Evolutionary conservation across 2,888 invertebrate genomes (phyloP).

Genomic region (Trissolcus brochymenae): DNA sequence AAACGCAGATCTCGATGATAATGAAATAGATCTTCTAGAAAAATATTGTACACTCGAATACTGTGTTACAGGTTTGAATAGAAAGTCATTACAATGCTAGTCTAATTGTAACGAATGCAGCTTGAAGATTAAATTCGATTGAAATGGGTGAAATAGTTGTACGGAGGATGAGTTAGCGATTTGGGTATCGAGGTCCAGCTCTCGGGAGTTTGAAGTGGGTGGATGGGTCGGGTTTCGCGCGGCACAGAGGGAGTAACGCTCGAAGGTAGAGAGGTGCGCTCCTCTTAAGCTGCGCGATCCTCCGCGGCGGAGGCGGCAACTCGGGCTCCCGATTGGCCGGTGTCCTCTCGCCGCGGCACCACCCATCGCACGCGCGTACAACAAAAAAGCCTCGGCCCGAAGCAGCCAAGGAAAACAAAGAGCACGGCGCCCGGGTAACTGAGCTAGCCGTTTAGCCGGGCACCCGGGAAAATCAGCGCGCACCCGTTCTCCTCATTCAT

Average conservation of each 20-base stretch:
- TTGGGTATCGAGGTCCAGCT: constrained; percentile 27
- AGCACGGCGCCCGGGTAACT: constrained; percentile 46
- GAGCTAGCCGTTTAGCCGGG: constrained; percentile 25
- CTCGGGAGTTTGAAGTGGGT: constrained; percentile 19
- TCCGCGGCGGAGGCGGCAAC: constrained; percentile 50
- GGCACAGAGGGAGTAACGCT: constrained; percentile 31
- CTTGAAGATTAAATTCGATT: constrained; percentile 43
- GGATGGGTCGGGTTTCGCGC: constrained; percentile 42
- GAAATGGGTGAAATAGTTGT: constrained; percentile 53
- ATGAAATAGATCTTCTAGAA: too few species aligned
- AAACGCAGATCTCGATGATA: too few species aligned
- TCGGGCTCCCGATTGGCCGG: constrained; percentile 51
- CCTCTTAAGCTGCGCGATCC: constrained; percentile 46
- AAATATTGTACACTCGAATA: too few species aligned
- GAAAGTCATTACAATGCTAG: background rate
- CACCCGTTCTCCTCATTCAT: constrained; percentile 24
- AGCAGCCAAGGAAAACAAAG: constrained; percentile 52
- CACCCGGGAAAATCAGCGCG: constrained; percentile 48
- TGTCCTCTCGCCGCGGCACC: constrained; percentile 46
- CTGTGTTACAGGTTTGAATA: too few species aligned
- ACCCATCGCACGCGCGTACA: constrained; percentile 58
- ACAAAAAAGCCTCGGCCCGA: constrained; percentile 44
- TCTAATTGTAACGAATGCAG: constrained; percentile 10
- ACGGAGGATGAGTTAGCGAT: constrained; percentile 36
- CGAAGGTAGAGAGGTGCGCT: constrained; percentile 41